Percentiles rank a stretch among this genome's conserved stretches.
Evolutionary conservation across 2,113 vertebrate species (phyloP).

Genomic region (Larimichthys polyactis): DNA sequence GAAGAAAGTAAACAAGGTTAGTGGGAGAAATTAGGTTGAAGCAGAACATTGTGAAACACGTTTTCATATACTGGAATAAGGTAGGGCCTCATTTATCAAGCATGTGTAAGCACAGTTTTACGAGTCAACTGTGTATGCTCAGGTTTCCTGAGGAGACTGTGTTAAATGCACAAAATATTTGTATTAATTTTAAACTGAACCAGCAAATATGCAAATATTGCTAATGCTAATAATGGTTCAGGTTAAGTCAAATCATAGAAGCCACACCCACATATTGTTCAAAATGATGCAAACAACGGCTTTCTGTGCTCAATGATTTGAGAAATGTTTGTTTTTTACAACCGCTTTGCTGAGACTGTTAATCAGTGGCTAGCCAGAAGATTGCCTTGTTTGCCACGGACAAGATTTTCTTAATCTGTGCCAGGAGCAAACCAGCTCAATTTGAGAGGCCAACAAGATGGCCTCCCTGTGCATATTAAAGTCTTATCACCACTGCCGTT

Average conservation of each 20-base stretch:
- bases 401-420: constrained; percentile 19
- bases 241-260: neutral
- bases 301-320: neutral
- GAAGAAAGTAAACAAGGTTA: constrained; percentile 1
- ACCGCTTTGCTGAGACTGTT: neutral
- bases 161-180: neutral
- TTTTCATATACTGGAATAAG: neutral
- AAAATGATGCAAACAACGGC: neutral
- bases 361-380: constrained; percentile 19
- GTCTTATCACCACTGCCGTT: neutral
- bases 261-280: neutral
- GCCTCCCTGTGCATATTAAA: neutral
- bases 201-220: neutral
- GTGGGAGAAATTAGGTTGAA: neutral
- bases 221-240: neutral
- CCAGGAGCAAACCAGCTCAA: constrained; percentile 14
- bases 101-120: neutral
- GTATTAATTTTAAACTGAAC: neutral
- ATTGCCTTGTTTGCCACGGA: constrained; percentile 16
- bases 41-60: neutral
- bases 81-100: constrained; percentile 3
- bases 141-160: constrained; percentile 12
- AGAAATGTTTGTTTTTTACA: neutral
- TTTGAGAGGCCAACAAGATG: constrained; percentile 5
- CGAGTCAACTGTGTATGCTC: neutral